phyloP scores from a whole-genome alignment of 1,140 invertebrate species.

The Dreissena rostriformis region DNA sequence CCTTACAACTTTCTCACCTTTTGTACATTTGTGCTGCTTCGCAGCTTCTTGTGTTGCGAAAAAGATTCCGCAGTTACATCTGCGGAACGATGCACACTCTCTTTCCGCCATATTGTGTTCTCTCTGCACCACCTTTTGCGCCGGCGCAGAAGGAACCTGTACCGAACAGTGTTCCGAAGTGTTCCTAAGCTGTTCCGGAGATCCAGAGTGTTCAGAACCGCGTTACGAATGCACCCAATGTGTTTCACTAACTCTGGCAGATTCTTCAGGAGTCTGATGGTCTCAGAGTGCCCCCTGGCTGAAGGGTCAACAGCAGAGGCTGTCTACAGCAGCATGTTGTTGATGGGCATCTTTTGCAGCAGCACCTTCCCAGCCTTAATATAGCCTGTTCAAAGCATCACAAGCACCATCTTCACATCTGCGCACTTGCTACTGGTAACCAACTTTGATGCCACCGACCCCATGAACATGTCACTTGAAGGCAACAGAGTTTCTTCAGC shows the following conservation, averaged over 20 bases:
- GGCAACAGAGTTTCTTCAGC: not conserved
- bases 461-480: slow-evolving; percentile 13
- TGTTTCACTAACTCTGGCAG: slow-evolving; percentile 13
- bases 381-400: not conserved
- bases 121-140: too few relatives aligned
- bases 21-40: too few relatives aligned
- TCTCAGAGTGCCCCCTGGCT: not conserved
- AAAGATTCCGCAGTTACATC: too few relatives aligned
- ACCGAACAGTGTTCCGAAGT: too few relatives aligned
- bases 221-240: too few relatives aligned
- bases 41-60: too few relatives aligned
- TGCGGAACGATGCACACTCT: too few relatives aligned
- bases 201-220: too few relatives aligned
- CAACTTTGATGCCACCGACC: not conserved
- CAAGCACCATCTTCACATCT: slow-evolving; percentile 17
- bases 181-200: too few relatives aligned
- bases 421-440: not conserved
- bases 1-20: too few relatives aligned
- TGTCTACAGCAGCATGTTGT: not conserved
- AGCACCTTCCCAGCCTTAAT: not conserved
- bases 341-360: slow-evolving; percentile 31
- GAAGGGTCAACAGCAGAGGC: slow-evolving; percentile 8
- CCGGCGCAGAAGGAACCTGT: too few relatives aligned
- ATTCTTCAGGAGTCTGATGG: not conserved
- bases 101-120: too few relatives aligned